Percentiles rank a stretch among this genome's conserved stretches.
These are phyloP conservation scores for Ammodytes marinus DNA, from an alignment of 2,113 vertebrate genomes.

Conservation along the genomic window DNA sequence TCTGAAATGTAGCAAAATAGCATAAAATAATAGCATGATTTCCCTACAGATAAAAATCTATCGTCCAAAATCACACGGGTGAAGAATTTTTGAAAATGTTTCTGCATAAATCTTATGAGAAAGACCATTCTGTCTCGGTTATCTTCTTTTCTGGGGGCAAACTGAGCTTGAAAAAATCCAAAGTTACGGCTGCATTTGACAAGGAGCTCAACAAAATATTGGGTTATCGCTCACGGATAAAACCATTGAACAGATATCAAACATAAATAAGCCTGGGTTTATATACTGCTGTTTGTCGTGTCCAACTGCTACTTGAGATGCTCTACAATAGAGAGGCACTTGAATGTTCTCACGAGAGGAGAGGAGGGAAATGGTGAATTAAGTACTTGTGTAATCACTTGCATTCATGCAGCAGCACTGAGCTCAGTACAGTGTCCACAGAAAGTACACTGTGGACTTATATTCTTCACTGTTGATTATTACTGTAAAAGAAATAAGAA, in stretches of 20 bases:
- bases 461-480: not conserved
- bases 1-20: not conserved
- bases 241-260: not conserved
- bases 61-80: not conserved
- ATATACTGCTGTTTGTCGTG: not conserved
- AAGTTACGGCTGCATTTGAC: not conserved
- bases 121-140: not conserved
- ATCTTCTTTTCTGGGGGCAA: not conserved
- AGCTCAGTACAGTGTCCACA: not conserved
- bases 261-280: not conserved
- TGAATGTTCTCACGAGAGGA: not conserved
- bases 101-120: not conserved
- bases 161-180: not conserved
- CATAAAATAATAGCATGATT: not conserved
- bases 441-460: not conserved
- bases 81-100: not conserved
- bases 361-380: not conserved
- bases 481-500: not conserved
- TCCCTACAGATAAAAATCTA: not conserved
- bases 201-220: not conserved
- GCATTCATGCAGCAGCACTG: not conserved
- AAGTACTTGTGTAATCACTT: constrained; percentile 13
- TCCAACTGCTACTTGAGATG: not conserved
- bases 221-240: not conserved
- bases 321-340: constrained; percentile 15